Base-by-base conservation (phyloP, 2,888 invertebrate genomes). In the Phengaris alcon region DNA sequence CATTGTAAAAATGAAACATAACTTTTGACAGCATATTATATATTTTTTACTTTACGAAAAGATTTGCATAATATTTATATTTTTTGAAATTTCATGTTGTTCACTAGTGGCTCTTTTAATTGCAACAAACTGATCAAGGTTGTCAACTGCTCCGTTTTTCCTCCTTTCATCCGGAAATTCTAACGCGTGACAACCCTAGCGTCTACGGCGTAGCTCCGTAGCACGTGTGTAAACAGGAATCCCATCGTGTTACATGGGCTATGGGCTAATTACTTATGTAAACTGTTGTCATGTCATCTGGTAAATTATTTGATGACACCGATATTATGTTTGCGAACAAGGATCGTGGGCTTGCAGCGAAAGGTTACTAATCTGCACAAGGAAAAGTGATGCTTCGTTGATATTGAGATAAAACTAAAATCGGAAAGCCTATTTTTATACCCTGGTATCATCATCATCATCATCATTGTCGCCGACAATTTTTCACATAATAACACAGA, bases 191-290 rank as follows among this genome's bases (percentile, higher is more conserved):
- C 22, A 22, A 13, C 84, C 64, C 76, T 88, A 89, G 9, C 35
- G 35, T 55, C 86, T 87, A 86, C 88, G 86, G n/a, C 86, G 86
- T 87, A 87, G 88, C 84, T 59, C 76, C 88, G 89, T 89, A 90
- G 89, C 90, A 90, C 90, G 90, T 90, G 86, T 82, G 84, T 86
- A 88, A 91, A 90, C 90, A 90, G 84, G 22, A 12, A 9, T 52
- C 52, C 35, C 82, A 83, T 79, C 79, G 81, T 78, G 80, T 83
- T 82, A 86, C 79, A 73, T 64, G 84, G 84, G 82, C 85, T 85
- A 83, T 82, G 81, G 84, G 82, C 87, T 92, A 92, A 92, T 92
- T 92, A 91, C 91, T 90, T 89, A 90, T 88, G 92, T 90, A 91
- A 91, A 92, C 91, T 84, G 79, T 84, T 81, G 85, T 83, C 86